Percentiles rank a stretch among this genome's conserved stretches.
Conservation (phyloP, 2,797 vertebrate genomes). For the Diglossa cyanea region DNA sequence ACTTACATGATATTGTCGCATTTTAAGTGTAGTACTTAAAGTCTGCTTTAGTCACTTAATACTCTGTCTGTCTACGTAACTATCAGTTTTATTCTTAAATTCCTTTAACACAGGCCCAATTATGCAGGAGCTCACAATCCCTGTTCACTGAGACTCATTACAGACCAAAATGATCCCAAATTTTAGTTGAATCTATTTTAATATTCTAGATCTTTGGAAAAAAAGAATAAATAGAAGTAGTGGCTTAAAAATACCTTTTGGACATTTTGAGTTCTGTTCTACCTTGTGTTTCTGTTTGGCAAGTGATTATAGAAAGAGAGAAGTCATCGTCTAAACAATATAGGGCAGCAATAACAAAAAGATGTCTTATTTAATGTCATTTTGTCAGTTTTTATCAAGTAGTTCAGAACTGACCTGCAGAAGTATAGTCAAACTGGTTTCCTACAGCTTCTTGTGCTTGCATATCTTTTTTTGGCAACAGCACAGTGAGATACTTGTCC, state of each 20-base stretch:
- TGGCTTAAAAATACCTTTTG: not conserved
- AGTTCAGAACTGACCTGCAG: not conserved
- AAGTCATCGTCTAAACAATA: not conserved
- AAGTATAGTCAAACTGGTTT: not conserved
- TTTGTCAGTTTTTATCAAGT: not conserved
- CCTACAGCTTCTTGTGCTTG: not conserved
- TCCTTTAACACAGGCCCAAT: not conserved
- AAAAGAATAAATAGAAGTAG: not conserved
- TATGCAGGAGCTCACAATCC: not conserved
- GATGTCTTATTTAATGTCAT: not conserved
- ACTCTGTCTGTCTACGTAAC: not conserved
- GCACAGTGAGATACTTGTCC: not conserved
- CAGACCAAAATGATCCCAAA: not conserved
- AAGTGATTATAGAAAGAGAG: not conserved
- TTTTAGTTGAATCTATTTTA: not conserved
- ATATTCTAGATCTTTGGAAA: not conserved
- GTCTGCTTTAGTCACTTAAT: not conserved
- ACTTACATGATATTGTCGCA: not conserved
- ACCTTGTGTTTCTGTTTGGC: not conserved
- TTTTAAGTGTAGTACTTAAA: not conserved
- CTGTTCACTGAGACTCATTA: accelerated
- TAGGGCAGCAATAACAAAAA: not conserved
- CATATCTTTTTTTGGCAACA: not conserved
- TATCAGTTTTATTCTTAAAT: not conserved
- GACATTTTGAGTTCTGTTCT: not conserved